Evolutionary conservation across 2,888 invertebrate species (phyloP).

Genomic region (Cetonia aurata): DNA sequence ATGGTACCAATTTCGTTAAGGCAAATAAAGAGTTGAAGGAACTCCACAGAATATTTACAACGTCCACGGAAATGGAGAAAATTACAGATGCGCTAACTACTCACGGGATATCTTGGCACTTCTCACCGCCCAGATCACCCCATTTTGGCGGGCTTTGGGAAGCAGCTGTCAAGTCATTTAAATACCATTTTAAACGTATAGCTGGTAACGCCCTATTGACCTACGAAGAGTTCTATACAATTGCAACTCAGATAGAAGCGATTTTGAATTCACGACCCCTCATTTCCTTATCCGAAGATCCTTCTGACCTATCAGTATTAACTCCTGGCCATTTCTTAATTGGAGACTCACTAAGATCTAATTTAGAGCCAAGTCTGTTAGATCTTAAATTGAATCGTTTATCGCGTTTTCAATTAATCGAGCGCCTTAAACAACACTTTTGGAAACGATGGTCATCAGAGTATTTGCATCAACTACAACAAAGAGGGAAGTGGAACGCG

Average conservation of each 20-base stretch:
- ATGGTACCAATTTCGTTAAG: no score
- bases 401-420: no score
- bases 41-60: no score
- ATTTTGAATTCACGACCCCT: neutral
- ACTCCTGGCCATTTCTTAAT: no score
- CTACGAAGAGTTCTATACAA: neutral
- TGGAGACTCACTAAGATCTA: no score
- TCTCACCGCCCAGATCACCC: neutral
- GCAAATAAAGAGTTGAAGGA: no score
- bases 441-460: neutral
- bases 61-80: no score
- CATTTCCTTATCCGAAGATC: neutral
- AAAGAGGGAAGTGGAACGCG: no score
- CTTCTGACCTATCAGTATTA: neutral
- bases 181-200: slow-evolving; percentile 7
- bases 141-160: no score
- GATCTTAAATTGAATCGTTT: no score
- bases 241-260: neutral
- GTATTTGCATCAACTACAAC: neutral
- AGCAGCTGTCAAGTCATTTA: neutral
- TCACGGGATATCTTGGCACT: neutral
- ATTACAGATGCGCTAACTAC: neutral
- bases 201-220: neutral
- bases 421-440: no score
- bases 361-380: no score